Evolutionary conservation across 1,140 invertebrate species (phyloP), one percentile per base, ranked within the genome.

Genomic region (Steinernema khuongi): DNA sequence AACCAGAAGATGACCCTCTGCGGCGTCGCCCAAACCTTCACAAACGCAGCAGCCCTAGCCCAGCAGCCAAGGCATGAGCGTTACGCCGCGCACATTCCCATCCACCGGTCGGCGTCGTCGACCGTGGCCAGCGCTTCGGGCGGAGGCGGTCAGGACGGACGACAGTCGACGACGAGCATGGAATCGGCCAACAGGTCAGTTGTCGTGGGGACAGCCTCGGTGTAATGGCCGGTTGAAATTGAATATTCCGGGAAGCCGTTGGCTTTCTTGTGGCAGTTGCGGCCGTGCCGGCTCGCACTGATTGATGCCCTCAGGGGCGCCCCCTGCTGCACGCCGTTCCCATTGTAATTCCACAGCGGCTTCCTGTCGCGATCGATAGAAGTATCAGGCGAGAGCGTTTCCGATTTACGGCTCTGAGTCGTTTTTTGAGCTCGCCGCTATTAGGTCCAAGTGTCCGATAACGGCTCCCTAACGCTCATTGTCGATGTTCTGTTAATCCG

Each of bases 61-160:
- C 72, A 69, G 32, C 69, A 72, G 30, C 79, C 66, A 4, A n/a
- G 76, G 31, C 79, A 75, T 28, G 81, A 85, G 70, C 69, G 82
- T 19, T 83, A 83, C 71, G 82, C 82, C 1, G 82, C 82, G 11
- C 83, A 83, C 76, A 83, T 83, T 76, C 81, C 81, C 14, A 68
- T 83, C 7, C 75, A 75, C 30, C 67, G 69, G 22, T 32, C 70
- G 19, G 11, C 50, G 11, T 60, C 50, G 11, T 60, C 50, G 11
- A 14, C 50, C 14, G n/a, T n/a, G 36, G 36, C 36, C n/a, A n/a
- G n/a, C n/a, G n/a, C n/a, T n/a, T n/a, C n/a, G n/a, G 50, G 19
- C 50, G 14, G 22, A 7, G 36, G 33, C 30, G 77, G 79, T 31
- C 44, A 60, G 26, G 41, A 41, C 41, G 83, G 82, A 18, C 72